Evolutionary conservation across 2,888 invertebrate species (phyloP), one percentile per base, ranked within the genome.

Genomic region (Ochropleura plecta): DNA sequence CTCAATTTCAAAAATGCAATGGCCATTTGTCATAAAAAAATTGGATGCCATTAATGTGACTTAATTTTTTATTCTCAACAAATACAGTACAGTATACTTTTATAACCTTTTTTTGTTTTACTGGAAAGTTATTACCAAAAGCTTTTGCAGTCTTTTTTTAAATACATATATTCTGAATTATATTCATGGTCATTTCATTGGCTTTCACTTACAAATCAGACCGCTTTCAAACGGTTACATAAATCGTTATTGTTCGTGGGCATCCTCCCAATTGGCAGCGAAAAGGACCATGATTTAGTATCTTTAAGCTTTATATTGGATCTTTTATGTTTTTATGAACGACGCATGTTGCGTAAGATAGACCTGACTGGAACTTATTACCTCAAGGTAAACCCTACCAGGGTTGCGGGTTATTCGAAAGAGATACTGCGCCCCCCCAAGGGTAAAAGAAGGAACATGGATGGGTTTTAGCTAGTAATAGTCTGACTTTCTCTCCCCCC

Each of bases 221-320:
- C 16, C 8, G 8, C 14, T 30, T 57, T 59, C n/a, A 59, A 68
- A 1, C 64, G 46, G 40, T 42, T 30, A 18, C 20, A 51, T 53
- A 71, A 62, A 59, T 59, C 59, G 12, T 42, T 65, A 55, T 60
- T 69, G 63, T 70, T 79, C 75, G 63, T 80, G 69, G 84, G 72
- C 84, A 80, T 3, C 20, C 6, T 57, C 55, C 81, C 72, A 82
- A 68, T 57, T 82, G 82, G 84, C 84, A 84, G n/a, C 46, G 18
- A 75, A 60, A 57, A 53, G 16, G 14, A 18, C 10, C 65, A 72
- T 69, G 40, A 49, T 63, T 63, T 60, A 30, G 30, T 30, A 30
- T 57, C 10, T 49, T 60, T n/a, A 53, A 6, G 10, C 48, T 53
- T 59, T 65, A 5, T 18, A 64, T 65, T 6, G 12, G 16, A 20